Percentiles rank a stretch among this genome's conserved stretches.
These are phyloP conservation scores for Euwallacea similis DNA, from an alignment of 1,140 invertebrate genomes.

Conservation along the genomic window DNA sequence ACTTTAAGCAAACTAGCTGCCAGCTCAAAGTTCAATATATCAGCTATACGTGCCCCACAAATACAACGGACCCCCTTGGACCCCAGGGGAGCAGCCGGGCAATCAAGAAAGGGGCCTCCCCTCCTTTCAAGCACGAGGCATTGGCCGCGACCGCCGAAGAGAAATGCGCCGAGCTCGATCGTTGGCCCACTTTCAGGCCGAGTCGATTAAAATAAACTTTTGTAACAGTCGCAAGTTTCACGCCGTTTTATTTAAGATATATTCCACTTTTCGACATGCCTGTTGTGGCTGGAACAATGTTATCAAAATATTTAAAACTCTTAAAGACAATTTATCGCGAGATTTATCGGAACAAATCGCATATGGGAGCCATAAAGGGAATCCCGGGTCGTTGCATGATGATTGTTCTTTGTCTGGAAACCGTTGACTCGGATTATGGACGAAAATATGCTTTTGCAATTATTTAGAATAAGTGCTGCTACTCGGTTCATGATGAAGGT, in stretches of 20 bases:
- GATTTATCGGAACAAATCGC: background rate
- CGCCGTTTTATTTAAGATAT: slow-evolving; percentile 16
- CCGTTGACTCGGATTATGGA: no score
- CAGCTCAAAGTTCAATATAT: no score
- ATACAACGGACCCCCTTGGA: no score
- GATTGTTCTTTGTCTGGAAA: no score
- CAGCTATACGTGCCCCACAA: no score
- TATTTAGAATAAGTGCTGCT: no score
- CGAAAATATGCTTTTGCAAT: no score
- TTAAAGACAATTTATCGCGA: background rate
- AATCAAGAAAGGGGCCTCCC: no score
- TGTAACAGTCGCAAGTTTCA: slow-evolving; percentile 17
- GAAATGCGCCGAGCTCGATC: slow-evolving; percentile 29
- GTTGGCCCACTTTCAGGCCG: slow-evolving; percentile 29
- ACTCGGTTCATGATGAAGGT: no score
- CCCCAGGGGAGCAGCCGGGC: no score
- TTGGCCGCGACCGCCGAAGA: slow-evolving; percentile 32
- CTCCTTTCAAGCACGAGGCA: slow-evolving; percentile 10
- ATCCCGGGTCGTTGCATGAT: no score
- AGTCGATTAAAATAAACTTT: slow-evolving; percentile 33
- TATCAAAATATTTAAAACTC: slow-evolving; percentile 16
- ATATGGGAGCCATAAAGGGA: background rate
- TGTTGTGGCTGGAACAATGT: slow-evolving; percentile 12
- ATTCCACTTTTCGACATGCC: slow-evolving; percentile 16
- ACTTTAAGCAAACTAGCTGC: no score